phyloP scores from a whole-genome alignment of 2,113 vertebrate genomes.

The Geococcyx californianus region DNA sequence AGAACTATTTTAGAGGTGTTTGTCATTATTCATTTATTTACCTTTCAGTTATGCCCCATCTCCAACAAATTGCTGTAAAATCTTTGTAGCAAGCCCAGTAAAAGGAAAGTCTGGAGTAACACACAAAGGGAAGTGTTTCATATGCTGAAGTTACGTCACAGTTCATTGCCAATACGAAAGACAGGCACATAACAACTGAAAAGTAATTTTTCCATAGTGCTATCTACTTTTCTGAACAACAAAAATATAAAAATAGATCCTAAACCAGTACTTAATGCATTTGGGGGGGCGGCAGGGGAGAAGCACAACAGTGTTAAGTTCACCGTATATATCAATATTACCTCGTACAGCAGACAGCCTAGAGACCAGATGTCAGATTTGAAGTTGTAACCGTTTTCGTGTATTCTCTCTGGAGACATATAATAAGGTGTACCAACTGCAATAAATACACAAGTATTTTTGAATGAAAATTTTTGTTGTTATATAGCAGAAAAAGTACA shows the following conservation, averaged over 20 bases:
- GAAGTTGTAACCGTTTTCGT: constrained; percentile 89
- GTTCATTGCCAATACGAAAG: background rate
- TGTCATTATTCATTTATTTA: background rate
- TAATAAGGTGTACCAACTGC: constrained; percentile 87
- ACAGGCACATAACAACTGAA: background rate
- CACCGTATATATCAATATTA: constrained; percentile 56
- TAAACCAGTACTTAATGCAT: background rate
- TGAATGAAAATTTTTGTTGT: background rate
- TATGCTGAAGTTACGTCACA: background rate
- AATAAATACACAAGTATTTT: constrained; percentile 59
- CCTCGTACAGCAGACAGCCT: constrained; percentile 82
- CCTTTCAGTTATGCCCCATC: background rate
- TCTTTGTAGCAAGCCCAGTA: background rate
- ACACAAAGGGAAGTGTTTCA: background rate
- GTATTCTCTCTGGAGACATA: constrained; percentile 89
- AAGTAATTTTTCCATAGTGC: background rate
- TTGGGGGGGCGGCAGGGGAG: background rate
- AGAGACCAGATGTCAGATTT: constrained; percentile 89
- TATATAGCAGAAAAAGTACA: background rate
- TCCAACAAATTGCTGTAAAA: background rate
- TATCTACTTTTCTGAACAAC: background rate
- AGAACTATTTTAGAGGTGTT: background rate
- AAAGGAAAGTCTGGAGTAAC: background rate
- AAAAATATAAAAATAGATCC: background rate
- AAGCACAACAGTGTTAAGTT: background rate